These are phyloP conservation scores for Tragelaphus scriptus DNA, from an alignment of 2,113 vertebrate species.

Conservation along the genomic window DNA sequence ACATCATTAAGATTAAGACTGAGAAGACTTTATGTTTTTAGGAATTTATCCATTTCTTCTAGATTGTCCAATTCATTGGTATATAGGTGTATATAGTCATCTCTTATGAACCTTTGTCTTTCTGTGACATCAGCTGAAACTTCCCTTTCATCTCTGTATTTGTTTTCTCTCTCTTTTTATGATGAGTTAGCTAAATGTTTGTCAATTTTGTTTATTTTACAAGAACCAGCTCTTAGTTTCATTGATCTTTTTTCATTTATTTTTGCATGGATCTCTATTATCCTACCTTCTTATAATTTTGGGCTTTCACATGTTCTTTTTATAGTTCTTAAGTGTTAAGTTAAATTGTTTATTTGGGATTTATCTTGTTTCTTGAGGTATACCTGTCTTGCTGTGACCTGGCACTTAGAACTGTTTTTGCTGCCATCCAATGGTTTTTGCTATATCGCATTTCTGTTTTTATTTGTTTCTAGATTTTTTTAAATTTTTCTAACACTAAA, in stretches of 20 bases:
- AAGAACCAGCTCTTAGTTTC: neutral
- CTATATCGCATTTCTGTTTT: neutral
- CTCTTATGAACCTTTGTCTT: neutral
- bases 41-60: neutral
- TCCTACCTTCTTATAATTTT: neutral
- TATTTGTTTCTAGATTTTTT: neutral
- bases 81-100: neutral
- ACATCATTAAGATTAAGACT: neutral
- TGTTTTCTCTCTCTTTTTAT: neutral
- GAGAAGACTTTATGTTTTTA: neutral
- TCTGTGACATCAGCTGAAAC: neutral
- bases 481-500: neutral
- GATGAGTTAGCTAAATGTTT: neutral
- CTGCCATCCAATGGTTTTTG: neutral
- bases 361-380: neutral
- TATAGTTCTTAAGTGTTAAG: neutral
- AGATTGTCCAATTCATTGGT: neutral
- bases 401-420: neutral
- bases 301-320: neutral
- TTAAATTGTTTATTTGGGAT: neutral
- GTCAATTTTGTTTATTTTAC: neutral
- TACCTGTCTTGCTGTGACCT: neutral
- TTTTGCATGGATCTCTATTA: neutral
- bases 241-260: neutral
- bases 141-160: neutral